phyloP scores from a whole-genome alignment of 2,797 vertebrate species.

The Crossoptilon crossoptilon region DNA sequence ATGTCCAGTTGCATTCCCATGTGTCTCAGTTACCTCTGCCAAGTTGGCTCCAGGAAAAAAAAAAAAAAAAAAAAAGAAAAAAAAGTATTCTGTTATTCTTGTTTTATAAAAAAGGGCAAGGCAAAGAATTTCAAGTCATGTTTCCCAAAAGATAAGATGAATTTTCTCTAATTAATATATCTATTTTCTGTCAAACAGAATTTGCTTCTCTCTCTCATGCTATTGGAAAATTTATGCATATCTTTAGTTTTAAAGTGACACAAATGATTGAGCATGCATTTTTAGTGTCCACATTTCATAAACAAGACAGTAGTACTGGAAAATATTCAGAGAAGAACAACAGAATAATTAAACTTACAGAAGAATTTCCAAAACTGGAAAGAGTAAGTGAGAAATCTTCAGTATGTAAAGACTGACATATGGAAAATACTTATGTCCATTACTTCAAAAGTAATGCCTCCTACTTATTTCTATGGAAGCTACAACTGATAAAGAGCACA shows the following conservation, averaged over 20 bases:
- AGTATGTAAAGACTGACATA: not conserved
- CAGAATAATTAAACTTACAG: not conserved
- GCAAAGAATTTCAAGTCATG: not conserved
- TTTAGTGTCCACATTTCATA: not conserved
- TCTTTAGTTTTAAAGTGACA: not conserved
- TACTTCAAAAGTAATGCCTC: not conserved
- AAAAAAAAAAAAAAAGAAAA: not conserved
- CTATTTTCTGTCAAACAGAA: not conserved
- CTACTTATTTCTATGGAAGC: not conserved
- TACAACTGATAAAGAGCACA: not conserved
- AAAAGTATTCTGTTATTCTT: not conserved
- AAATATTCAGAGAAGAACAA: not conserved
- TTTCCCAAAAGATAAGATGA: not conserved
- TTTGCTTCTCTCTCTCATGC: not conserved
- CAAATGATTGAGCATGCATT: not conserved
- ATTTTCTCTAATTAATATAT: not conserved
- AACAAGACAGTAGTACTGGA: not conserved
- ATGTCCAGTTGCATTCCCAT: constrained; percentile 29
- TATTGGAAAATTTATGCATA: not conserved
- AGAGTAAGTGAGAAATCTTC: not conserved
- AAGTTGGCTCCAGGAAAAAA: not conserved
- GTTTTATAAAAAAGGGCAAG: not conserved
- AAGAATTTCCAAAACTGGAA: not conserved
- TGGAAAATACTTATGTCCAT: not conserved
- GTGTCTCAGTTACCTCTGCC: constrained; percentile 3